Conservation (phyloP, 2,797 vertebrate genomes). For the Distichodus sexfasciatus region DNA sequence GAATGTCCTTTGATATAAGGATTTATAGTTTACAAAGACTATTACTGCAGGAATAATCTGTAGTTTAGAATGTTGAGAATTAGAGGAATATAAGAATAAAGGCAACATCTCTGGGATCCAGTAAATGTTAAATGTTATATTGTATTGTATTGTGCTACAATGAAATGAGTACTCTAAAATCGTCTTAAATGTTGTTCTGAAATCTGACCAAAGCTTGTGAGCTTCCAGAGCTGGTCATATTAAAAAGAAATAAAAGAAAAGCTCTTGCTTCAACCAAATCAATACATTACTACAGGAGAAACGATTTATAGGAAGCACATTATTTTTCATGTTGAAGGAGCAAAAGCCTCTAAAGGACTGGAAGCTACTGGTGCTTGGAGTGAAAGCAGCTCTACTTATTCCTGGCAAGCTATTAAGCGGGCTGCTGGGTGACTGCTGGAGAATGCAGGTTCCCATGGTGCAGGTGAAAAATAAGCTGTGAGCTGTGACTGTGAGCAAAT, state of each 20-base stretch:
- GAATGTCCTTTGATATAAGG: too few relatives aligned
- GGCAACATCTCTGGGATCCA: neutral
- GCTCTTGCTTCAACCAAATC: neutral
- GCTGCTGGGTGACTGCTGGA: slow-evolving; percentile 43
- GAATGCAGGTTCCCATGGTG: slow-evolving; percentile 37
- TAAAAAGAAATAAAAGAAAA: neutral
- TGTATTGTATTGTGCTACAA: too few relatives aligned
- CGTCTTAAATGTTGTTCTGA: too few relatives aligned
- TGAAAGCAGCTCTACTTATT: slow-evolving; percentile 31
- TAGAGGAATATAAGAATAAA: neutral
- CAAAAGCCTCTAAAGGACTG: neutral
- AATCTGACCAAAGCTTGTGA: too few relatives aligned
- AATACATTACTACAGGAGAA: neutral
- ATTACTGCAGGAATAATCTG: neutral
- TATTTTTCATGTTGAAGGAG: neutral
- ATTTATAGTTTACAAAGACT: too few relatives aligned
- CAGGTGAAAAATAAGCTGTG: slow-evolving; percentile 30
- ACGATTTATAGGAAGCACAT: slow-evolving; percentile 23
- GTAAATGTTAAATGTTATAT: too few relatives aligned
- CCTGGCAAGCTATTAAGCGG: slow-evolving; percentile 20
- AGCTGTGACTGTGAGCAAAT: slow-evolving; percentile 47
- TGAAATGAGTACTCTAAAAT: too few relatives aligned
- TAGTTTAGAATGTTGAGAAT: neutral
- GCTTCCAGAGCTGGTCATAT: neutral
- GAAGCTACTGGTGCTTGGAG: slow-evolving; percentile 2